These are phyloP conservation scores for Cyclina sinensis DNA, from an alignment of 1,140 invertebrate species.

Conservation along the genomic window DNA sequence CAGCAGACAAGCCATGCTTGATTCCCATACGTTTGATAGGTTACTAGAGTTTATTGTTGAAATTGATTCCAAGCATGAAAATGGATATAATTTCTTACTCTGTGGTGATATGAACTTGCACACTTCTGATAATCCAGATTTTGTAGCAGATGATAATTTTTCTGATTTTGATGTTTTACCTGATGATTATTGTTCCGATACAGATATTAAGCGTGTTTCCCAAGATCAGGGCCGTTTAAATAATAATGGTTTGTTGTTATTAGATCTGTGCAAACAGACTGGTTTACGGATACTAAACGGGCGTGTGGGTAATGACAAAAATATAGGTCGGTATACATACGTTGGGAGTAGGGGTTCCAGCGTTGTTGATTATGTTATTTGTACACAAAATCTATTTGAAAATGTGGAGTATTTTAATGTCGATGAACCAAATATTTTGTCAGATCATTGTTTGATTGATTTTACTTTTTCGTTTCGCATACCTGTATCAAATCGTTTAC, in stretches of 20 bases:
- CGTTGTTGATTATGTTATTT: no score
- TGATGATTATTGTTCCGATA: background rate
- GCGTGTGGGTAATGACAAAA: background rate
- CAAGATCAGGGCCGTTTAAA: slow-evolving; percentile 20
- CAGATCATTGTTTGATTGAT: no score
- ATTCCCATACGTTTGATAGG: slow-evolving; percentile 23
- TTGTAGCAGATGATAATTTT: background rate
- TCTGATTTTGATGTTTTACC: background rate
- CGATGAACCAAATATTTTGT: no score
- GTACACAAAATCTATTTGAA: no score
- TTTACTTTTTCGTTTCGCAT: no score
- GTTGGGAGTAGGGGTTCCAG: no score
- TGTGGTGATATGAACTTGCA: background rate
- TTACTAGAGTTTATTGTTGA: background rate
- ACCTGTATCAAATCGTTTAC: no score
- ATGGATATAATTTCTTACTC: no score
- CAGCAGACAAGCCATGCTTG: slow-evolving; percentile 31
- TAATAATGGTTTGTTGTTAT: no score
- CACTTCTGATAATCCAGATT: background rate
- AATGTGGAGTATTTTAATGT: no score
- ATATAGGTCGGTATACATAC: no score
- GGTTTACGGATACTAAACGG: slow-evolving; percentile 3
- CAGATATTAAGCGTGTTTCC: background rate
- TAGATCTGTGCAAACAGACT: slow-evolving; percentile 2
- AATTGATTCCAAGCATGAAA: background rate